These are phyloP conservation scores for Labroides dimidiatus DNA, from an alignment of 2,797 vertebrate species.

Conservation along the genomic window DNA sequence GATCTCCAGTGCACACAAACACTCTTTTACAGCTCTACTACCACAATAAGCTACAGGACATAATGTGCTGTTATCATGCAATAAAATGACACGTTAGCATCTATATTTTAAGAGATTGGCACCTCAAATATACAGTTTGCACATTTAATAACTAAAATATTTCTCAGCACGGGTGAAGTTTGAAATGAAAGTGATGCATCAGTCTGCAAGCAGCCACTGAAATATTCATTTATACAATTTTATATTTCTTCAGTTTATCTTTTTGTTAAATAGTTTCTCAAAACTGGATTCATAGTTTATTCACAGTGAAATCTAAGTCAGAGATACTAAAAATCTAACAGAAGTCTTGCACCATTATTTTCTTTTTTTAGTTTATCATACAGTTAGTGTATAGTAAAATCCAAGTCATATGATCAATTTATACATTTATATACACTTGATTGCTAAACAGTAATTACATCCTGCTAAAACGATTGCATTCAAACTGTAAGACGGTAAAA, in stretches of 20 bases:
- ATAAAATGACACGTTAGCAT: background rate
- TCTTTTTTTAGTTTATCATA: constrained; percentile 21
- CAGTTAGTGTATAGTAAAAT: constrained; percentile 8
- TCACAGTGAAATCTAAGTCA: constrained; percentile 27
- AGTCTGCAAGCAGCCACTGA: background rate
- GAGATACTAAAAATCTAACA: constrained; percentile 18
- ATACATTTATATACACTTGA: background rate
- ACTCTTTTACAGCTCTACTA: background rate
- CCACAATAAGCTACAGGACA: background rate
- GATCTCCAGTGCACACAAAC: constrained; percentile 3
- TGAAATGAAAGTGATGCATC: background rate
- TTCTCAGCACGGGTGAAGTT: background rate
- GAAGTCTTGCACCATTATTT: constrained; percentile 22
- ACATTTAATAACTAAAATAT: constrained; percentile 1
- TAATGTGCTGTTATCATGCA: background rate
- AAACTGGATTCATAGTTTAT: constrained; percentile 25
- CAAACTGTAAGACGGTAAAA: background rate
- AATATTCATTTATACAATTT: constrained; percentile 32
- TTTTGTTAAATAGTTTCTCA: constrained; percentile 24
- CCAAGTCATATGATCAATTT: constrained; percentile 1
- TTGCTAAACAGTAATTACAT: background rate
- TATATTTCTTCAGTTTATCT: background rate
- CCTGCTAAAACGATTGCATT: background rate
- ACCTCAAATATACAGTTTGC: constrained; percentile 12
- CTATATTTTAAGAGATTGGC: constrained; percentile 12